phyloP scores from a whole-genome alignment of 2,797 vertebrate species.

The Diplodus sargus region DNA sequence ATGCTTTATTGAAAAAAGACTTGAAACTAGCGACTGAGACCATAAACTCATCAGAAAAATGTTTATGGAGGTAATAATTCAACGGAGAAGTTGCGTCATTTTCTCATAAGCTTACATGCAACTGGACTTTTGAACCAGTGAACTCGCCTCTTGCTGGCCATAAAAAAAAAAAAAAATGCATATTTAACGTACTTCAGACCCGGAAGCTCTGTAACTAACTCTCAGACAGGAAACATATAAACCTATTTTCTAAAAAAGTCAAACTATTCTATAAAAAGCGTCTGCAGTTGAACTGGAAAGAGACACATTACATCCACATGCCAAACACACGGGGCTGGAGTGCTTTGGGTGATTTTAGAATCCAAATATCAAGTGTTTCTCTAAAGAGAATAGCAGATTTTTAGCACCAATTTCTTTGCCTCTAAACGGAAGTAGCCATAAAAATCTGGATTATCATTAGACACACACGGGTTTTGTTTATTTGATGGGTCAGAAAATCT shows the following conservation, averaged over 20 bases:
- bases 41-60: too few relatives aligned
- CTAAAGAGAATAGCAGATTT: neutral
- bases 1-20: too few relatives aligned
- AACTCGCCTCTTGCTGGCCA: too few relatives aligned
- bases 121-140: too few relatives aligned
- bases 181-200: too few relatives aligned
- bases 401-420: neutral
- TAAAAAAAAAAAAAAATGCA: too few relatives aligned
- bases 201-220: too few relatives aligned
- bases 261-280: slow-evolving; percentile 3
- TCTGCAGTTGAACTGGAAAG: neutral
- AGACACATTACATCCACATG: neutral
- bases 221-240: neutral
- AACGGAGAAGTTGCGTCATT: too few relatives aligned
- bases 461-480: slow-evolving; percentile 73
- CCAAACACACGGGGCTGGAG: neutral
- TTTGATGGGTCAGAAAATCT: slow-evolving; percentile 70
- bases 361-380: slow-evolving; percentile 14
- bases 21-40: too few relatives aligned
- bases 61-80: too few relatives aligned
- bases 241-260: neutral
- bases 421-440: slow-evolving; percentile 45
- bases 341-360: slow-evolving; percentile 18
- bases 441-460: slow-evolving; percentile 61
- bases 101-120: too few relatives aligned